These are phyloP conservation scores for Zosterops borbonicus DNA, from an alignment of 2,113 vertebrate species.

Conservation along the genomic window DNA sequence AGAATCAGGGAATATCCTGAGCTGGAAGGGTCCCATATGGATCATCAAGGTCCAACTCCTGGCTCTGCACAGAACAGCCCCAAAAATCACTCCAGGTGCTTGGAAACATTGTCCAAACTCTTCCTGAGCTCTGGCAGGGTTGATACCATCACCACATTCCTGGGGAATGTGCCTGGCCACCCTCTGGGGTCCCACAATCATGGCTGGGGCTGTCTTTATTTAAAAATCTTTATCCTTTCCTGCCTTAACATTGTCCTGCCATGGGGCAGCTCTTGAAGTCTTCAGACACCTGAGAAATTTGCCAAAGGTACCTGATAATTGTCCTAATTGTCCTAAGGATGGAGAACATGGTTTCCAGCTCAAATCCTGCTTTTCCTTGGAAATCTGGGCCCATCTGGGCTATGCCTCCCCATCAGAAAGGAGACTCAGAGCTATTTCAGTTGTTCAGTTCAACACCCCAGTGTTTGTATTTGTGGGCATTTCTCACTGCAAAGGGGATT, in stretches of 20 bases:
- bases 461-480: not conserved
- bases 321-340: not conserved
- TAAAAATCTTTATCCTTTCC: not conserved
- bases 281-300: not conserved
- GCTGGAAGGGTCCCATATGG: not conserved
- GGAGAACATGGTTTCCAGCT: not conserved
- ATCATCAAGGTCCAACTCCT: not conserved
- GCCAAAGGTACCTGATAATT: not conserved
- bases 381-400: not conserved
- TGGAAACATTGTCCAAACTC: not conserved
- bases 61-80: not conserved
- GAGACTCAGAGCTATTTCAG: not conserved
- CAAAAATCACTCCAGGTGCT: not conserved
- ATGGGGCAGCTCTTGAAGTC: not conserved
- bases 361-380: not conserved
- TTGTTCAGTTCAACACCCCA: fast-evolving
- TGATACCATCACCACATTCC: not conserved
- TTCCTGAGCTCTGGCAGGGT: not conserved
- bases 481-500: not conserved
- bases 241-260: not conserved
- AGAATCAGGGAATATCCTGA: not conserved
- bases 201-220: not conserved
- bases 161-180: not conserved
- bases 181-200: not conserved
- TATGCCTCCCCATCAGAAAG: not conserved